Conservation (phyloP, 2,888 invertebrate species). For the Aethes cnicana region DNA sequence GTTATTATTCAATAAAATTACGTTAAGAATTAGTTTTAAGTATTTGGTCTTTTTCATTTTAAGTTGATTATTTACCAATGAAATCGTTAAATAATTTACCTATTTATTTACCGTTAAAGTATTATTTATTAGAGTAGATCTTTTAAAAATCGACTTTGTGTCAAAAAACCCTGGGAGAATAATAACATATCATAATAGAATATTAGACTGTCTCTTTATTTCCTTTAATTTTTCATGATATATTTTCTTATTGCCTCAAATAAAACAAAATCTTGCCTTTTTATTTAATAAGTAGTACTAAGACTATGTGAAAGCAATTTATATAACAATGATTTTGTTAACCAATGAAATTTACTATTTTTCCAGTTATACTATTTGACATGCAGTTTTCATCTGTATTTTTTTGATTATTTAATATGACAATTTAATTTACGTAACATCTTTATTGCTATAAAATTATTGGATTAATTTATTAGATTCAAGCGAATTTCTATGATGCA, state of each 20-base stretch:
- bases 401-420: no score
- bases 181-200: constrained; percentile 68
- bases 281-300: constrained; percentile 8
- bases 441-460: no score
- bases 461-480: no score
- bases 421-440: no score
- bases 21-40: background rate
- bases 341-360: no score
- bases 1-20: no score
- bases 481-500: no score
- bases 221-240: background rate
- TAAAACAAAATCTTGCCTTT: constrained; percentile 24
- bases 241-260: constrained; percentile 3
- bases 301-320: no score
- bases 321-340: no score
- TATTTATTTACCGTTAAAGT: constrained; percentile 61
- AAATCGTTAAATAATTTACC: constrained; percentile 20
- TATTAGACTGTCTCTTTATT: background rate
- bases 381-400: background rate
- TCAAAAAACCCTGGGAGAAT: constrained; percentile 51
- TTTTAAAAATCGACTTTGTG: constrained; percentile 24
- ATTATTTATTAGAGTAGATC: constrained; percentile 59
- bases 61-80: constrained; percentile 24
- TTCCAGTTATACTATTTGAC: no score
- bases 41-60: constrained; percentile 20